A percentile compares a stretch with the other conserved stretches of the same genome.
Conservation (phyloP, 2,113 vertebrate species). For the Lathamus discolor region DNA sequence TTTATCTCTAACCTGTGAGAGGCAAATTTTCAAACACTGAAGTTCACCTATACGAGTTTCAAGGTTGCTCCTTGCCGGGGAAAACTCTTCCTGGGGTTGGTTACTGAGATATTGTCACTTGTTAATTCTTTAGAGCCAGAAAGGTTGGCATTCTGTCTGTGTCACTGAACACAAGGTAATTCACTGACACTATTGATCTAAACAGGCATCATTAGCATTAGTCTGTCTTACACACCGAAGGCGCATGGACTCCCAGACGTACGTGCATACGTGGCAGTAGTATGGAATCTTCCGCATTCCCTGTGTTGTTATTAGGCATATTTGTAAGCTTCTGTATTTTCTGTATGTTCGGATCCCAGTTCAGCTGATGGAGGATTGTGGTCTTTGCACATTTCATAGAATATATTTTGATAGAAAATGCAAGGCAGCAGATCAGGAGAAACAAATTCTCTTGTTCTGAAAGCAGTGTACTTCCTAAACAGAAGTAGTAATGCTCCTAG, state of each 20-base stretch:
- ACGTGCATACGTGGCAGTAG: neutral
- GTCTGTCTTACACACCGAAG: neutral
- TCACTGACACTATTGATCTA: neutral
- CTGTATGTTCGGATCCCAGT: neutral
- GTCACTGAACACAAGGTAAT: neutral
- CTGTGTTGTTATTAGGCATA: neutral
- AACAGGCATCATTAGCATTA: neutral
- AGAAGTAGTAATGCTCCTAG: neutral
- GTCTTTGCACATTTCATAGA: neutral
- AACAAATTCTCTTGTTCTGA: neutral
- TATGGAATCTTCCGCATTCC: neutral
- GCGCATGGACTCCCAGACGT: accelerated
- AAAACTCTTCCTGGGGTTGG: neutral
- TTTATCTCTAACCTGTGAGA: neutral
- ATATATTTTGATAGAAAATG: neutral
- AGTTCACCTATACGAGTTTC: neutral
- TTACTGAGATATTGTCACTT: neutral
- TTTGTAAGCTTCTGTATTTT: neutral
- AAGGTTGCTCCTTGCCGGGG: neutral
- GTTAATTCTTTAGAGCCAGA: neutral
- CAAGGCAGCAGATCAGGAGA: neutral
- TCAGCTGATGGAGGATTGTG: neutral
- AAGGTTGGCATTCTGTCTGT: neutral
- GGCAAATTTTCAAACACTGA: neutral
- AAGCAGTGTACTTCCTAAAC: neutral